These are phyloP conservation scores for Perccottus glenii DNA, from an alignment of 2,113 vertebrate genomes.

Conservation along the genomic window DNA sequence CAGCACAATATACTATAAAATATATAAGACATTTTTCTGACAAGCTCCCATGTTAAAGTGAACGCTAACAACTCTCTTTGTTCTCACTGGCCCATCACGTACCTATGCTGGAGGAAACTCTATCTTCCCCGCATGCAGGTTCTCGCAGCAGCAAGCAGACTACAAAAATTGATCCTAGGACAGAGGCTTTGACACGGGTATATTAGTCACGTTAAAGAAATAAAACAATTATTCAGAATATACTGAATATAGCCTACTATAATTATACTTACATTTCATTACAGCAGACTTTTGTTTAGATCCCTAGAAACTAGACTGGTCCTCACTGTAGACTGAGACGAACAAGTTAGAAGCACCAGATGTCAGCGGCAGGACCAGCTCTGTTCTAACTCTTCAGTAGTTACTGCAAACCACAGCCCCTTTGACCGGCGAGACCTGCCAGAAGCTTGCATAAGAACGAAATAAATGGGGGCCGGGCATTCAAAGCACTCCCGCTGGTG, in stretches of 20 bases:
- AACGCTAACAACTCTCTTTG: background rate
- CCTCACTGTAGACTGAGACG: no score
- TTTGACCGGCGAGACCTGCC: background rate
- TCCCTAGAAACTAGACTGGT: no score
- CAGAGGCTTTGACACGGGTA: conserved; percentile 39
- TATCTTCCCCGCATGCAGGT: conserved; percentile 51
- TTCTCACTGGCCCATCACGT: conserved; percentile 20
- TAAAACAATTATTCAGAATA: background rate
- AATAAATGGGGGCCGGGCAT: conserved; percentile 1
- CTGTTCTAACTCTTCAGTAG: background rate
- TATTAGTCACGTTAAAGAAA: background rate
- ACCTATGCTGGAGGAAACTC: conserved; percentile 61
- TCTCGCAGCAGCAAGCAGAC: conserved; percentile 57
- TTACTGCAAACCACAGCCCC: background rate
- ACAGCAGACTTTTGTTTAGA: conserved; percentile 29
- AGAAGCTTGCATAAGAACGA: no score
- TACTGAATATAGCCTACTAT: no score
- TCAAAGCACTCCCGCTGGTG: background rate
- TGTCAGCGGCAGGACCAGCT: background rate
- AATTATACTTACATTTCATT: conserved; percentile 65
- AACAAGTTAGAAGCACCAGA: no score
- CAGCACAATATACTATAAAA: background rate
- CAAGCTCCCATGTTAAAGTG: background rate
- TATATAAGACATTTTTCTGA: no score
- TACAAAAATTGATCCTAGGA: conserved; percentile 48